A percentile compares a stretch with the other conserved stretches of the same genome.
phyloP scores from a whole-genome alignment of 1,140 invertebrate genomes.

The Aphelenchoides fujianensis region DNA sequence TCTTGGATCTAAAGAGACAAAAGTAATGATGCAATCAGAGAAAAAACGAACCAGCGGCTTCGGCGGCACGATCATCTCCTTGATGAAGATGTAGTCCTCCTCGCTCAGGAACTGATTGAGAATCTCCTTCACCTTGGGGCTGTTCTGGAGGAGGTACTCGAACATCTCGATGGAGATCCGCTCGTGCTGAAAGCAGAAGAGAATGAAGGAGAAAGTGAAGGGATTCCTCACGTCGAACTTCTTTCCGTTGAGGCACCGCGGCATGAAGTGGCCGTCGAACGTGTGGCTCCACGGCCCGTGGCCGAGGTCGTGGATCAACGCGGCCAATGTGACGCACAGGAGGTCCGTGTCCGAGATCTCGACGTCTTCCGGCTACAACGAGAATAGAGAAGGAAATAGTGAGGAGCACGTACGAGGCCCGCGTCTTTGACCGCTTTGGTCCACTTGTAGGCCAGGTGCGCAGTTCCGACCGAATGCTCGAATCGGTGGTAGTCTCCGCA shows the following conservation, averaged over 20 bases:
- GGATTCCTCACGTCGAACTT: background rate
- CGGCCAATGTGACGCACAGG: slow-evolving; percentile 18
- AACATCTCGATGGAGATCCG: background rate
- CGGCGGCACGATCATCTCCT: slow-evolving; percentile 18
- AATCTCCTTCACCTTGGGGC: background rate
- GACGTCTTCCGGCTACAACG: background rate
- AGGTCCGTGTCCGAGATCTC: slow-evolving; percentile 5
- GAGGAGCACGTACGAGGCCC: background rate
- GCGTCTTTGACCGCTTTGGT: too few species aligned
- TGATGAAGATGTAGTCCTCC: slow-evolving; percentile 14
- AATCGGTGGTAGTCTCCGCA: slow-evolving; percentile 6
- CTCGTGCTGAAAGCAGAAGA: slow-evolving; percentile 16
- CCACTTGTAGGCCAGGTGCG: background rate
- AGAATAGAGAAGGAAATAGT: background rate
- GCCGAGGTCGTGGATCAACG: slow-evolving; percentile 16
- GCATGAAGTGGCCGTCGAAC: background rate
- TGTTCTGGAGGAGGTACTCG: slow-evolving; percentile 11
- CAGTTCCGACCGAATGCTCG: slow-evolving; percentile 6
- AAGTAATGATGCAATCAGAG: background rate
- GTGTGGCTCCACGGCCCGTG: slow-evolving; percentile 20
- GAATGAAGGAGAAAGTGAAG: background rate
- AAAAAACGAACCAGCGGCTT: background rate
- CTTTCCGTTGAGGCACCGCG: background rate
- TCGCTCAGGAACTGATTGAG: background rate
- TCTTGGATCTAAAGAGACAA: slow-evolving; percentile 20